phyloP scores from a whole-genome alignment of 2,888 invertebrate species.

The Yponomeuta sedellus region DNA sequence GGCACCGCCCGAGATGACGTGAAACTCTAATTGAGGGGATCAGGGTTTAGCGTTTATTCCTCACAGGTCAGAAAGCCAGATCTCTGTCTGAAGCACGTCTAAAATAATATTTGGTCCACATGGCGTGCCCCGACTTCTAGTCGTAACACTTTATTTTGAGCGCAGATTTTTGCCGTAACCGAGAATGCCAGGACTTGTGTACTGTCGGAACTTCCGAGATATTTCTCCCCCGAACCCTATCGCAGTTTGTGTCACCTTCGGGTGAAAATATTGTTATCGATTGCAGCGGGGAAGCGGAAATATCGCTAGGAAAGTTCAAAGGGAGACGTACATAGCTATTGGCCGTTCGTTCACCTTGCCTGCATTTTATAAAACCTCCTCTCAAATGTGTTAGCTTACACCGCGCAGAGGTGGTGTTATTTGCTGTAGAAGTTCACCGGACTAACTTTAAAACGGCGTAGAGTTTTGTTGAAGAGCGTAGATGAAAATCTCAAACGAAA shows the following conservation, averaged over 20 bases:
- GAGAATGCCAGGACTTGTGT: neutral
- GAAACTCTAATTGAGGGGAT: neutral
- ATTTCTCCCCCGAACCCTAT: slow-evolving; percentile 11
- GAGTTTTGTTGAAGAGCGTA: neutral
- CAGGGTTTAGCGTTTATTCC: neutral
- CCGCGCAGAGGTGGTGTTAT: neutral
- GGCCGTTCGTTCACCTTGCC: slow-evolving; percentile 32
- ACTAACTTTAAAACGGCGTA: neutral
- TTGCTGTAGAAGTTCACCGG: neutral
- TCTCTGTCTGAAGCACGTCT: neutral
- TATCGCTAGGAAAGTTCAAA: slow-evolving; percentile 42
- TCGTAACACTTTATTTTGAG: neutral
- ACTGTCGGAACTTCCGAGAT: slow-evolving; percentile 7
- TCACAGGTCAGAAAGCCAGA: neutral
- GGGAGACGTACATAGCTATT: slow-evolving; percentile 26
- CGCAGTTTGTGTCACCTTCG: slow-evolving; percentile 29
- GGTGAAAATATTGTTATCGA: slow-evolving; percentile 49
- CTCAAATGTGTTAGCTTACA: slow-evolving; percentile 2
- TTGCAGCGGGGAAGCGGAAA: slow-evolving; percentile 42
- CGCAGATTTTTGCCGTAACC: neutral
- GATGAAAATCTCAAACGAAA: neutral
- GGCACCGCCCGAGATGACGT: neutral
- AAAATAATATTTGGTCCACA: neutral
- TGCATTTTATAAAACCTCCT: slow-evolving; percentile 3
- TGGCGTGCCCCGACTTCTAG: neutral